A percentile compares a stretch with the other conserved stretches of the same genome.
phyloP scores from a whole-genome alignment of 2,888 invertebrate species.

The Dusona sp. region DNA sequence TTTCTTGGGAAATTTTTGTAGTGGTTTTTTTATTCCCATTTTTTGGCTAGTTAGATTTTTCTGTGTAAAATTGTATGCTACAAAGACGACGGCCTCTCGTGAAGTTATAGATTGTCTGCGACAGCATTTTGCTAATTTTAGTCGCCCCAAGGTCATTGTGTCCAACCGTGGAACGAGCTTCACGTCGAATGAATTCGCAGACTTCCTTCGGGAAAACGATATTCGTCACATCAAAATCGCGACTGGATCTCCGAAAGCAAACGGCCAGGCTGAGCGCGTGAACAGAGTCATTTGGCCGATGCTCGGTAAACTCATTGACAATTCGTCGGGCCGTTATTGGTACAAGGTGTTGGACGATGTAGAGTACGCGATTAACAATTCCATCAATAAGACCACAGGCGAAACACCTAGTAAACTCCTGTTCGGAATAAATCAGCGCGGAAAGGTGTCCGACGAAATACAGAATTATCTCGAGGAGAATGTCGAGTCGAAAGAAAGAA shows the following conservation, averaged over 20 bases:
- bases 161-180: too few relatives aligned
- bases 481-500: slow-evolving; percentile 22
- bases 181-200: background rate
- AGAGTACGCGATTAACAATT: slow-evolving; percentile 70
- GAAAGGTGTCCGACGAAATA: slow-evolving; percentile 66
- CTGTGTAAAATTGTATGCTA: too few relatives aligned
- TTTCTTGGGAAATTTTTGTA: too few relatives aligned
- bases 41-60: too few relatives aligned
- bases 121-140: too few relatives aligned
- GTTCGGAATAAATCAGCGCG: slow-evolving; percentile 74
- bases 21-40: too few relatives aligned
- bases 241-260: too few relatives aligned
- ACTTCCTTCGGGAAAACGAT: background rate
- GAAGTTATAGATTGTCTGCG: too few relatives aligned
- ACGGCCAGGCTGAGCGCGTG: slow-evolving; percentile 65
- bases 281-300: slow-evolving; percentile 66
- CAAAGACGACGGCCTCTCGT: too few relatives aligned
- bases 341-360: slow-evolving; percentile 48
- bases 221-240: background rate
- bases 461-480: slow-evolving; percentile 54
- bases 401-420: slow-evolving; percentile 73
- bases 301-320: slow-evolving; percentile 61
- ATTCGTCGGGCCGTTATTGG: slow-evolving; percentile 62
- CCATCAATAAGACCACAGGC: slow-evolving; percentile 72
- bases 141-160: too few relatives aligned